Conservation (phyloP, 2,113 vertebrate genomes). For the Lagenorhynchus albirostris region DNA sequence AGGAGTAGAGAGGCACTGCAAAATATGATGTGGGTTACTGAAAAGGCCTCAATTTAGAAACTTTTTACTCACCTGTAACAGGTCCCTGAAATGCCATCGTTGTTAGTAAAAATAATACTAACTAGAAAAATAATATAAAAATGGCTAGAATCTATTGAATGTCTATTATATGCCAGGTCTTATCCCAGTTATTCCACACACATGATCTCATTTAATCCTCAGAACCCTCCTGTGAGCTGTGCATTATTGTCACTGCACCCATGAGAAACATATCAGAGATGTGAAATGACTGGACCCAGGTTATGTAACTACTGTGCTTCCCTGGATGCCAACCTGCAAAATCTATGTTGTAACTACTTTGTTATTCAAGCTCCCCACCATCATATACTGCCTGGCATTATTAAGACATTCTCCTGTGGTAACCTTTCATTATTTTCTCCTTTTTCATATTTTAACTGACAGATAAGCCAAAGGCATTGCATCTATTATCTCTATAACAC, state of each 20-base stretch:
- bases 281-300: neutral
- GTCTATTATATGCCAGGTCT: neutral
- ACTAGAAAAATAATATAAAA: neutral
- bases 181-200: neutral
- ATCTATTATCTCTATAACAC: neutral
- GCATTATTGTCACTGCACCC: neutral
- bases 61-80: neutral
- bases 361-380: neutral
- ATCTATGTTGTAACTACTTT: neutral
- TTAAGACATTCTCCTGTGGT: neutral
- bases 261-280: neutral
- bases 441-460: neutral
- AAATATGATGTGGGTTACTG: neutral
- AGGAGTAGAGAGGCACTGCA: neutral
- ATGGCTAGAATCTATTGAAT: neutral
- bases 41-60: neutral
- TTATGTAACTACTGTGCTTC: neutral
- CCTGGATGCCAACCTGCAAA: neutral
- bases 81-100: neutral
- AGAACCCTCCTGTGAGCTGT: neutral
- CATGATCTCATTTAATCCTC: neutral
- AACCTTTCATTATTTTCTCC: neutral
- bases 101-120: neutral
- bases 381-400: neutral
- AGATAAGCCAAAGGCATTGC: neutral